Evolutionary conservation across 2,113 vertebrate genomes (phyloP), one percentile per base, ranked within the genome.

Genomic region (Larimichthys crocea): DNA sequence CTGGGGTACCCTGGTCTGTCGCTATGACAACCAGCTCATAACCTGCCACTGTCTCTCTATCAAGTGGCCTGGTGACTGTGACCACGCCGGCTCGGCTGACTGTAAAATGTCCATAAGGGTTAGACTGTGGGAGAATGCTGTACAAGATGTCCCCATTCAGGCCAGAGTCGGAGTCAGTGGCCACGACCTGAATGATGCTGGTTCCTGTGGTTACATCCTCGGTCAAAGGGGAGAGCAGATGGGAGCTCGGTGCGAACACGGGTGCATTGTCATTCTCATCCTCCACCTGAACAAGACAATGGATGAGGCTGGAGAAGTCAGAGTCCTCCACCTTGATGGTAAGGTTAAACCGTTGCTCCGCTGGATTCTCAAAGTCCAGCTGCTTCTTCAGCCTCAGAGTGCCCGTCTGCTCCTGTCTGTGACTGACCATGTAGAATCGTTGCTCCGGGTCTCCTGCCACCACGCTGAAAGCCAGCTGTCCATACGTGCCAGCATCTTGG

Each of bases 191-290:
- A 42, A 93, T 74, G 55, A 97, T 61, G n/a, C 93, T 96, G 53
- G 94, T 95, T 74, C 96, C 96, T 44, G 95, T 59, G 16, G 94
- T 72, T 1, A 80, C 26, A 0, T 96, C 96, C 90, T 98, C 97
- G 10, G 94, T 91, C 11, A 97, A 46, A 69, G 96, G 91, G 4
- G 86, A 64, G 20, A 95, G 79, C 20, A 91, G 89, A 65, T 95
- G 85, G 40, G 95, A 93, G 42, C 80, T 90, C 3, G 94, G 95
- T 74, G 80, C 89, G 67, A 98, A 98, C 70, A 93, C 88, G 0
- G 97, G 97, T 12, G 94, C 88, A 72, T 98, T 96, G 85, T 98
- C 97, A 52, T 98, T 98, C 56, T 93, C 95, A 70, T 98, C 97
- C 80, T 97, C 95, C 64, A 97, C 94, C 64, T 95, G 94, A 42